These are phyloP conservation scores for Myotis davidii DNA, from an alignment of 2,113 vertebrate genomes.

Conservation along the genomic window DNA sequence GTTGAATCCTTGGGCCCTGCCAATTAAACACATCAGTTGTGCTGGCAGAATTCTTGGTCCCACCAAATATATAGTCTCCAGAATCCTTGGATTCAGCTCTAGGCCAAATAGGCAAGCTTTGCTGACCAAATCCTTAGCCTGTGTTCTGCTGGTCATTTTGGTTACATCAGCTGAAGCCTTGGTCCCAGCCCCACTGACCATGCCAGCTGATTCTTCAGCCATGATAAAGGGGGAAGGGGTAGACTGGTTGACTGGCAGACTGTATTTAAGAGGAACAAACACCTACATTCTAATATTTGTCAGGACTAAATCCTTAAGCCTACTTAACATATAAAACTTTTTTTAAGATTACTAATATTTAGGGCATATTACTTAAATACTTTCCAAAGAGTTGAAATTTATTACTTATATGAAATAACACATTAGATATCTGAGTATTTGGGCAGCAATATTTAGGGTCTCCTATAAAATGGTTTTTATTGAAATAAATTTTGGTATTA, in stretches of 20 bases:
- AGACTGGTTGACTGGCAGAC: background rate
- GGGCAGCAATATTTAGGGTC: background rate
- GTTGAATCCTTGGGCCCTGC: background rate
- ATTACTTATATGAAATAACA: background rate
- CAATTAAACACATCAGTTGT: background rate
- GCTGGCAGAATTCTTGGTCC: background rate
- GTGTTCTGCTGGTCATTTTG: background rate
- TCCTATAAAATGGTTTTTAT: background rate
- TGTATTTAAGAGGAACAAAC: background rate
- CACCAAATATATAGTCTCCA: background rate
- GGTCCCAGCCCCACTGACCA: background rate
- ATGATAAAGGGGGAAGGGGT: background rate
- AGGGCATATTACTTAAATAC: background rate
- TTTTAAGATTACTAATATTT: background rate
- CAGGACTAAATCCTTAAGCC: background rate
- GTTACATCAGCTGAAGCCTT: background rate
- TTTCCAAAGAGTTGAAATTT: background rate
- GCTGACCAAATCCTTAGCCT: background rate
- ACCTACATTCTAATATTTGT: background rate
- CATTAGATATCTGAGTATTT: background rate
- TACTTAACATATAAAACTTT: background rate
- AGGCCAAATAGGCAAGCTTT: background rate
- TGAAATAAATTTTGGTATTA: slow-evolving; percentile 24
- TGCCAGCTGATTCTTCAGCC: background rate
- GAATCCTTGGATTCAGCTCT: background rate